Base-by-base conservation (phyloP, 2,888 invertebrate genomes). In the Drosophila robusta region DNA sequence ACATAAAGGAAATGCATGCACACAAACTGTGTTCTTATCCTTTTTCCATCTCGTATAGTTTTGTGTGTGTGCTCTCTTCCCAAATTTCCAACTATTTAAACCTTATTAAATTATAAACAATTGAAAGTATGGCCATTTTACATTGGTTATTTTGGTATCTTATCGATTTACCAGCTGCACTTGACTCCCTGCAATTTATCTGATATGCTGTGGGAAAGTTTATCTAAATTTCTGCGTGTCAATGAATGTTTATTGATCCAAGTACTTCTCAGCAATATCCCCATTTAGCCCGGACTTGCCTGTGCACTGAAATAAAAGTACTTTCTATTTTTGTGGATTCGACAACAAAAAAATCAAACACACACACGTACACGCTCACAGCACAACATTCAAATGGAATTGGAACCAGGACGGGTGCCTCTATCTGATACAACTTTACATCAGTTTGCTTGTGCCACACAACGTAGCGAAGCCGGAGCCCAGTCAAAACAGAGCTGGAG, bases 331-430 rank as follows among this genome's bases (percentile, higher is more conserved):
- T 66, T 54, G 7, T 65, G 56, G 54, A 16, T 69, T 69, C 51
- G 34, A 54, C 50, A 60, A 57, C 50, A 61, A 72, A 75, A 73
- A 75, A 82, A 78, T 73, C 78, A 78, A 78, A 82, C 67, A 45
- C 36, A 44, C 50, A 55, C n/a, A 16, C 22, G 46, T 32, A 49
- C 61, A 52, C 55, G 36, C 44, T 45, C 12, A 24, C 22, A 36
- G 5, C 16, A 3, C 18, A 9, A 32, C 36, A 39, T 8, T 24
- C 16, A 39, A 45, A 65, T 66, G 38, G 61, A 47, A 63, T 72
- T 66, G 46, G 45, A 67, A 39, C 34, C 29, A 56, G 55, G 42
- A 39, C 49, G 66, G 34, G 38, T 38, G 45, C 34, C 36, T 24
- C 47, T 69, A 69, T 83, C 73, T 61, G 70, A 62, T 62, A 62